phyloP scores from a whole-genome alignment of 2,888 invertebrate genomes.

The Cremastobaeus sp. region DNA sequence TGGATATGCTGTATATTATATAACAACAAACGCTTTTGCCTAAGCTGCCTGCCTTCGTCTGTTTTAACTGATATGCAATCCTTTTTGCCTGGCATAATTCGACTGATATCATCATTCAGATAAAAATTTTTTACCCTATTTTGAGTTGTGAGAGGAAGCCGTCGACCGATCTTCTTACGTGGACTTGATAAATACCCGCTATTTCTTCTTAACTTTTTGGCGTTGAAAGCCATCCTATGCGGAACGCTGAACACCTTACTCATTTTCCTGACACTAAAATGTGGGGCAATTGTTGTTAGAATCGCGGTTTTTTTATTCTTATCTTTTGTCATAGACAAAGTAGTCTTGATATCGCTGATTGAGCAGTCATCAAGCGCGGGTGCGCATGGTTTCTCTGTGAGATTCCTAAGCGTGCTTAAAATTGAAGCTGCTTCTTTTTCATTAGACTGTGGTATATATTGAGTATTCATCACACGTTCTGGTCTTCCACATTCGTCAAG shows the following conservation, averaged over 20 bases:
- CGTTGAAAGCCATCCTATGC: background rate
- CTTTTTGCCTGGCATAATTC: constrained; percentile 3
- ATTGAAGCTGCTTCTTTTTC: no score
- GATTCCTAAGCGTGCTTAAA: no score
- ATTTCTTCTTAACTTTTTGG: background rate
- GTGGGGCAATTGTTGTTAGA: background rate
- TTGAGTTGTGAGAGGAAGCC: background rate
- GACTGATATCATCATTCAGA: background rate
- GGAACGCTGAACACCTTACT: background rate
- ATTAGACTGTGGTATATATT: no score
- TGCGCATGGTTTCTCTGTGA: no score
- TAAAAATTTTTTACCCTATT: background rate
- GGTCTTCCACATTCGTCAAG: background rate
- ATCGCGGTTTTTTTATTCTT: no score
- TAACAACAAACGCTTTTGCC: background rate
- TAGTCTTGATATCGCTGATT: no score
- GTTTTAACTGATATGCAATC: background rate
- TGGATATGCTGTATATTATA: background rate
- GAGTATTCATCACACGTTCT: no score
- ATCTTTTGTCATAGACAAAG: no score
- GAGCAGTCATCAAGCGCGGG: no score
- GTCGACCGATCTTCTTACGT: background rate
- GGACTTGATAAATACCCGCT: background rate
- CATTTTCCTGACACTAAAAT: background rate
- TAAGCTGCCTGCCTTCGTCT: background rate